These are phyloP conservation scores for Tursiops truncatus DNA, from an alignment of 2,113 vertebrate genomes.

Conservation along the genomic window DNA sequence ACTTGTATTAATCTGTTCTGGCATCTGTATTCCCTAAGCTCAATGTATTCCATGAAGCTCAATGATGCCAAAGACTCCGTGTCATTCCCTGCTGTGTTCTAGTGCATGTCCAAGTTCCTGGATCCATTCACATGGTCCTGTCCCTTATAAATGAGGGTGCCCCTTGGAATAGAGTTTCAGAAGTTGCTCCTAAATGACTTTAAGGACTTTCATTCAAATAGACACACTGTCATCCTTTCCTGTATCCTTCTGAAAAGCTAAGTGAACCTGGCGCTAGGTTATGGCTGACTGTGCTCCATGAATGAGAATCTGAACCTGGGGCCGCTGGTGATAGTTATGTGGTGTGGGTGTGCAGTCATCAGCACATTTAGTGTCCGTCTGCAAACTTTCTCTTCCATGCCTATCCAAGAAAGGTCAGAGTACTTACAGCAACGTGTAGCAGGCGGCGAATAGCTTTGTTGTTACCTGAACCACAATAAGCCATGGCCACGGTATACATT, in stretches of 20 bases:
- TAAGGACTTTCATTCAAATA: not conserved
- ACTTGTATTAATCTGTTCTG: not conserved
- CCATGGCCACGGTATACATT: constrained; percentile 99
- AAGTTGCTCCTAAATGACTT: not conserved
- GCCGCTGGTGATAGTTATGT: not conserved
- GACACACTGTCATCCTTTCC: not conserved
- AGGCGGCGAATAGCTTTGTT: constrained; percentile 98
- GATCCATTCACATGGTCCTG: not conserved
- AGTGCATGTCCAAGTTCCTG: rapidly evolving
- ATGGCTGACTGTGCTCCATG: not conserved
- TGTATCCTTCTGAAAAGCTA: not conserved
- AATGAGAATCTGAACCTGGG: not conserved
- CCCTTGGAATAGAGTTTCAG: not conserved
- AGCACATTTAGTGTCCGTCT: not conserved
- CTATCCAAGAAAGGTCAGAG: not conserved
- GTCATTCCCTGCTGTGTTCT: not conserved
- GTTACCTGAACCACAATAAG: constrained; percentile 99
- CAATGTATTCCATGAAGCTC: not conserved
- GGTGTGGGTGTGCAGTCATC: not conserved
- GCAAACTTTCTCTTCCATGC: not conserved
- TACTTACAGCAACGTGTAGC: constrained; percentile 97
- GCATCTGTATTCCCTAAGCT: not conserved
- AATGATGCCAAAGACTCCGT: rapidly evolving
- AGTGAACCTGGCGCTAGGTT: not conserved
- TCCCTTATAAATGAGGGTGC: not conserved